Base-by-base conservation (phyloP, 92 coral and sea anemone genomes). In the Parazoanthus swiftii region DNA sequence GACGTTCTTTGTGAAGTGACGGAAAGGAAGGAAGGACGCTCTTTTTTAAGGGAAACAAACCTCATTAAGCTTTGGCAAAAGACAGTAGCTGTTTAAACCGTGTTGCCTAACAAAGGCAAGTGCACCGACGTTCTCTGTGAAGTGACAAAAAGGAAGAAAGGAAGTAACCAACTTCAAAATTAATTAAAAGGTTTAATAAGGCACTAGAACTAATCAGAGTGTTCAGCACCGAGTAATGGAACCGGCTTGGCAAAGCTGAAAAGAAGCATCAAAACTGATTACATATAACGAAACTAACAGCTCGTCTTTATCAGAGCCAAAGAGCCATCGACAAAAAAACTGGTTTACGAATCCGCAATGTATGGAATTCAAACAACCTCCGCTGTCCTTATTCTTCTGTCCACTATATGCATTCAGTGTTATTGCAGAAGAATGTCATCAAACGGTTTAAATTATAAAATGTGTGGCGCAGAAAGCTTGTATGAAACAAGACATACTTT, bases 281-380 rank as follows among this genome's bases (percentile, higher is more conserved):
- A 9, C 2, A 10, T 25, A 70, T 11, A 0, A 70, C 13, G 35
- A 26, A 70, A 10, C 7, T 9, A 70, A 70, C 14, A 13, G 35
- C 37, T n/a, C 74, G 13, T 0, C 26, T 70, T n/a, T 15, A 70
- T 21, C 74, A 70, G 35, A 70, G 35, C 74, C 76, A 72, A 72
- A n/a, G 16, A 25, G 38, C 76, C 76, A n/a, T n/a, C 26, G 74
- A 70, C 74, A 8, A 70, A 70, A 8, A 46, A 46, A 23, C 74
- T 70, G 14, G 74, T 6, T 70, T 70, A 70, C 74, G 74, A 70
- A 70, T 70, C 74, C 26, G 74, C 74, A 70, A 70, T n/a, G 35
- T 70, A 70, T 35, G 74, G 74, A 70, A 70, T 70, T 70, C 74
- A 10, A n/a, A 15, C 74, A 3, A 70, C 74, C 35, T 70, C 13